These are phyloP conservation scores for Musca vetustissima DNA, from an alignment of 1,140 invertebrate species.

Conservation along the genomic window DNA sequence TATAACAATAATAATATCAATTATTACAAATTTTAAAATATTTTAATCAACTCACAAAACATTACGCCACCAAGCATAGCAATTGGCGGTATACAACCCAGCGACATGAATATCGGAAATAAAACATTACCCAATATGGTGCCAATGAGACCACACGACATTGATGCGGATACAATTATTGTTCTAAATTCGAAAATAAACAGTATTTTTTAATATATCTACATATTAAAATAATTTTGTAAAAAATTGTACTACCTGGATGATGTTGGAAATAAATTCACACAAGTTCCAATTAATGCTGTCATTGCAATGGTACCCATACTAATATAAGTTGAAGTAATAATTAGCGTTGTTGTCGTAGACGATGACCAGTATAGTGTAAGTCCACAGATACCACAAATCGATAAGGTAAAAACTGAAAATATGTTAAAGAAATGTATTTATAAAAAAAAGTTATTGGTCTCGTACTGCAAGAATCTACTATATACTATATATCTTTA, in stretches of 20 bases:
- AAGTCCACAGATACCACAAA: slow-evolving; percentile 48
- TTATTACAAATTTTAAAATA: too few species aligned
- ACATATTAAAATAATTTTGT: not conserved
- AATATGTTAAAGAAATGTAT: slow-evolving; percentile 24
- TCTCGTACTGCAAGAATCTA: too few species aligned
- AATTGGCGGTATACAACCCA: slow-evolving; percentile 48
- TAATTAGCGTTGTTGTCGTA: slow-evolving; percentile 41
- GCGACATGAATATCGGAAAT: slow-evolving; percentile 43
- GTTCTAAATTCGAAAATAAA: slow-evolving; percentile 33
- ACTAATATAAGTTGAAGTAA: slow-evolving; percentile 45
- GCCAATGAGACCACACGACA: slow-evolving; percentile 49
- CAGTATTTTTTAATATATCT: not conserved
- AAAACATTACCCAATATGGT: slow-evolving; percentile 45
- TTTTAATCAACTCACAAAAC: slow-evolving; percentile 41
- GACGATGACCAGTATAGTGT: slow-evolving; percentile 57
- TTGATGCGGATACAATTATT: slow-evolving; percentile 46
- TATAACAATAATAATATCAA: too few species aligned
- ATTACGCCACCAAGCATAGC: slow-evolving; percentile 47
- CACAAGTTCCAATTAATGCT: slow-evolving; percentile 45
- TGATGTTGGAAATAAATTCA: slow-evolving; percentile 48
- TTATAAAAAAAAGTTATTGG: not conserved
- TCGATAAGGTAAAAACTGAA: slow-evolving; percentile 48
- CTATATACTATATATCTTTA: too few species aligned
- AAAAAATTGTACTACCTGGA: slow-evolving; percentile 36
- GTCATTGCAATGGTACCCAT: slow-evolving; percentile 48